Evolutionary conservation across 2,888 invertebrate genomes (phyloP).

Genomic region (Lumbricus terrestris): DNA sequence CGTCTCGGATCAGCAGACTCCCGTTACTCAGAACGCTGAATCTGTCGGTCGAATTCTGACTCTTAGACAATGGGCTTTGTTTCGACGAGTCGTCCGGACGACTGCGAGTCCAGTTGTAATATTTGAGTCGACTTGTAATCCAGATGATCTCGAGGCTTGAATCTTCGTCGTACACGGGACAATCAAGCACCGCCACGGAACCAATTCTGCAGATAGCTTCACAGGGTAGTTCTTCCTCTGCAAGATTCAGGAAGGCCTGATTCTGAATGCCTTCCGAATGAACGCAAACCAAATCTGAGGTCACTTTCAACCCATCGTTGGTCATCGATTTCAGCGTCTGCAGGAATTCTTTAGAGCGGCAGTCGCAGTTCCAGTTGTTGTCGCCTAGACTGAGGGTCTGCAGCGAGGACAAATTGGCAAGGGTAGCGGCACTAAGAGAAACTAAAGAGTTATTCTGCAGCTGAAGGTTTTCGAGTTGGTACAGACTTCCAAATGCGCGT

Average conservation of each 20-base stretch:
- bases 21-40: conserved; percentile 75
- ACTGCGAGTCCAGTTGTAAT: not conserved
- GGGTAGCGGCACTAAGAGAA: not conserved
- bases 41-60: conserved; percentile 48
- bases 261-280: conserved; percentile 9
- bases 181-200: conserved; percentile 71
- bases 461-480: conserved; percentile 36
- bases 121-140: not conserved
- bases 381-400: conserved; percentile 44
- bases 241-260: not conserved
- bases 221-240: conserved; percentile 60
- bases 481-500: conserved; percentile 44
- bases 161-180: conserved; percentile 68
- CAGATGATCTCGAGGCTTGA: not conserved
- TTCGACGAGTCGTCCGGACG: not conserved
- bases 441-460: conserved; percentile 7
- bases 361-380: conserved; percentile 55
- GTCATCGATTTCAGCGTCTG: not conserved
- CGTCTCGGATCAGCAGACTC: conserved; percentile 73
- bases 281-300: conserved; percentile 63
- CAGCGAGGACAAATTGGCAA: conserved; percentile 27
- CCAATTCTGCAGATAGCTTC: conserved; percentile 67
- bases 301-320: conserved; percentile 40
- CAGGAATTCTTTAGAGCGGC: not conserved
- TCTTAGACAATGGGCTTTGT: not conserved